phyloP scores from a whole-genome alignment of 2,888 invertebrate genomes.

The Hermaeophaga mercurialis region DNA sequence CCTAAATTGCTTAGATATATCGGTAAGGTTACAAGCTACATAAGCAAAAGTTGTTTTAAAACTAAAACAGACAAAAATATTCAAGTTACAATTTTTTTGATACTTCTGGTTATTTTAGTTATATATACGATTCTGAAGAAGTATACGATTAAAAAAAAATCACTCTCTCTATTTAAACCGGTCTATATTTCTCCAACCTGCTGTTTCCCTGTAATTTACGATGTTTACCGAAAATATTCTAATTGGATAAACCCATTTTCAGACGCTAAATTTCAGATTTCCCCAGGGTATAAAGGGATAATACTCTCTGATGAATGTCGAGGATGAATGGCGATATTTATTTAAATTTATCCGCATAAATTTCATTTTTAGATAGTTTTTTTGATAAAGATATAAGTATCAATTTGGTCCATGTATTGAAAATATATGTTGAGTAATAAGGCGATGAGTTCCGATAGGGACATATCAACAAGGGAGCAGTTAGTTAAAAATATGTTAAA shows the following conservation, averaged over 20 bases:
- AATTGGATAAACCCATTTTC: conserved; percentile 35
- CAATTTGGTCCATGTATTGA: conserved; percentile 1
- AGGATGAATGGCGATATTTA: conserved; percentile 25
- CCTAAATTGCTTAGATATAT: no score
- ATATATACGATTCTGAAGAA: no score
- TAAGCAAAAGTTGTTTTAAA: no score
- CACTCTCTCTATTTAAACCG: neutral
- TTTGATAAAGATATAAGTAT: conserved; percentile 3
- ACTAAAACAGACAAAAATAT: no score
- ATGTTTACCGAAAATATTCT: conserved; percentile 34
- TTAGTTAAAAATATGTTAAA: no score
- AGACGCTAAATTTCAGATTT: conserved; percentile 33
- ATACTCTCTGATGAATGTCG: conserved; percentile 29
- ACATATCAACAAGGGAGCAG: no score
- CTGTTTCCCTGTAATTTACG: conserved; percentile 26
- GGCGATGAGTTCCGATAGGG: neutral
- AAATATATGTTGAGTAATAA: neutral
- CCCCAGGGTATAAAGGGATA: conserved; percentile 23
- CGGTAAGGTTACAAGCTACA: no score
- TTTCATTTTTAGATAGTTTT: conserved; percentile 3
- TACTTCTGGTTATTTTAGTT: no score
- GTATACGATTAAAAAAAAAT: no score
- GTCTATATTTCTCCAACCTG: neutral
- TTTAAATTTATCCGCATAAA: conserved; percentile 8
- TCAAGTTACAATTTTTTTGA: no score